Conservation (phyloP, 2,113 vertebrate genomes). For the Melanocharis versteri region DNA sequence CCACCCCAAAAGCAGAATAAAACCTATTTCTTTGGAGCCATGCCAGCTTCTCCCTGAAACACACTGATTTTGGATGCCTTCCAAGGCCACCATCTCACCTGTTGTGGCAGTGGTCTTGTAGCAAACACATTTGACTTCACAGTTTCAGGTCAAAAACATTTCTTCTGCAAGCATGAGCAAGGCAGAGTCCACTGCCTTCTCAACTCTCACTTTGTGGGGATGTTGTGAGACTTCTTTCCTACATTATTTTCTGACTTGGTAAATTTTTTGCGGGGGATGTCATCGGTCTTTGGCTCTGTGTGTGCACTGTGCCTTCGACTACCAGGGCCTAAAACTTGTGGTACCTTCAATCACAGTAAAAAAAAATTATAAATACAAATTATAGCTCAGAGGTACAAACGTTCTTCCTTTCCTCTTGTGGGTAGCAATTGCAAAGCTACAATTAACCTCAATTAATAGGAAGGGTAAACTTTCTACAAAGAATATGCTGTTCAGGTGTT, state of each 20-base stretch:
- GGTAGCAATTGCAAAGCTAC: background rate
- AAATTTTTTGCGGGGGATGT: background rate
- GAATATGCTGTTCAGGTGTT: conserved; percentile 4
- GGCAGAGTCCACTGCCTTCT: background rate
- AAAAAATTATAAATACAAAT: background rate
- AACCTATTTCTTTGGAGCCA: background rate
- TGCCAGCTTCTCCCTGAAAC: background rate
- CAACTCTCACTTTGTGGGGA: background rate
- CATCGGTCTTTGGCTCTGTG: background rate
- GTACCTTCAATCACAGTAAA: background rate
- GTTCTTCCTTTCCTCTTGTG: background rate
- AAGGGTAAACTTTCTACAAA: background rate
- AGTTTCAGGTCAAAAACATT: background rate
- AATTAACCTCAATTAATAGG: conserved; percentile 43
- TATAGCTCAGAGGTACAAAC: background rate
- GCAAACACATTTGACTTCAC: background rate
- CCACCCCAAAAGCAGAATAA: background rate
- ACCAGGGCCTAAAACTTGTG: background rate
- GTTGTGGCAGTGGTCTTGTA: background rate
- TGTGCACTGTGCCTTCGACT: background rate
- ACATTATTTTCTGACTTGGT: background rate
- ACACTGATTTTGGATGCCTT: background rate
- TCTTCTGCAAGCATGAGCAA: background rate
- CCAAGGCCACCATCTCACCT: background rate
- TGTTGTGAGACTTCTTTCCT: background rate